phyloP scores from a whole-genome alignment of 1,140 invertebrate species.

The Pomacea maculata region DNA sequence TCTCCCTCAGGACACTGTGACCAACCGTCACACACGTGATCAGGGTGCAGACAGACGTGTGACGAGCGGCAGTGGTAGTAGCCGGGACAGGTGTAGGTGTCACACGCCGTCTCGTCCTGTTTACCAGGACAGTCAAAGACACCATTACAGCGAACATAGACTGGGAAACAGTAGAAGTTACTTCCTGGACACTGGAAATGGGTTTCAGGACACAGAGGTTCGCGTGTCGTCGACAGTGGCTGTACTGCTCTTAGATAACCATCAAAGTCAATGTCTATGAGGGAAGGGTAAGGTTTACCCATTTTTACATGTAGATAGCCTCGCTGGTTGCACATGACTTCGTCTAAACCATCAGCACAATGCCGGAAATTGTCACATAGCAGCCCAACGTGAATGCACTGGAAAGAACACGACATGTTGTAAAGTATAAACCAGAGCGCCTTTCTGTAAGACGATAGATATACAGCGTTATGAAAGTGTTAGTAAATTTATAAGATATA shows the following conservation, averaged over 20 bases:
- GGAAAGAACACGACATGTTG: no score
- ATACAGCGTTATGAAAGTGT: no score
- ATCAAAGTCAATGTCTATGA: conserved; percentile 2
- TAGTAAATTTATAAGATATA: no score
- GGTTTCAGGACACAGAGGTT: no score
- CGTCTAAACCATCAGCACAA: not conserved
- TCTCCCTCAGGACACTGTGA: conserved; percentile 27
- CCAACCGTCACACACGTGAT: conserved; percentile 23
- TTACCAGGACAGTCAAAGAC: conserved; percentile 24
- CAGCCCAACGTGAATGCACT: no score
- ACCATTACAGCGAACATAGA: conserved; percentile 26
- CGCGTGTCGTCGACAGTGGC: no score
- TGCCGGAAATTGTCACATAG: no score
- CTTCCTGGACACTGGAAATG: no score
- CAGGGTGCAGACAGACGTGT: conserved; percentile 12
- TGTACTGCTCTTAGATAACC: not conserved
- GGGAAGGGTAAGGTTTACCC: not conserved
- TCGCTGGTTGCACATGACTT: no score
- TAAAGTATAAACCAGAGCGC: no score
- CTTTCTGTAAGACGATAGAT: no score
- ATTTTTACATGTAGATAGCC: not conserved
- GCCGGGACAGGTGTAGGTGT: conserved; percentile 9
- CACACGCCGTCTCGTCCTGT: conserved; percentile 24
- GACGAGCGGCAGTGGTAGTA: conserved; percentile 22
- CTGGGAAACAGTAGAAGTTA: conserved; percentile 15